A percentile compares a stretch with the other conserved stretches of the same genome.
phyloP scores from a whole-genome alignment of 2,113 vertebrate species.

The Vimba vimba region DNA sequence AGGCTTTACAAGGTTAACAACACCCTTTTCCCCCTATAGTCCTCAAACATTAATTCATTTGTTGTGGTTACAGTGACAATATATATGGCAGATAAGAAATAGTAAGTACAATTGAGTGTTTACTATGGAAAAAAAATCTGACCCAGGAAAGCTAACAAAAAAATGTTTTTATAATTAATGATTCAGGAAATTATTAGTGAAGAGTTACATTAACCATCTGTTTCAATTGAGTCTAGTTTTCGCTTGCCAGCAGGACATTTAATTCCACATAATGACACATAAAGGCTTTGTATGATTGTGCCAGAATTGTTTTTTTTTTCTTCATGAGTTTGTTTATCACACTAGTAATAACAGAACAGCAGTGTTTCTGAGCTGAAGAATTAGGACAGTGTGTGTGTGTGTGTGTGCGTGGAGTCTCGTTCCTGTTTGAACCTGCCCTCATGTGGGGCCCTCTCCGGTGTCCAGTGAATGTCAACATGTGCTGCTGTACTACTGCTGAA shows the following conservation, averaged over 20 bases:
- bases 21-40: not conserved
- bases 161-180: not conserved
- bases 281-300: not conserved
- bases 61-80: not conserved
- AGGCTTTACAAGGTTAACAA: not conserved
- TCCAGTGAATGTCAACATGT: conserved; percentile 75
- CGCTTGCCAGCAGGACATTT: not conserved
- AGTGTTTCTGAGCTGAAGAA: conserved; percentile 40
- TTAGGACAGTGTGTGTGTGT: conserved; percentile 35
- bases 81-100: not conserved
- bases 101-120: not conserved
- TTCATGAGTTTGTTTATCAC: not conserved
- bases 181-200: conserved; percentile 34
- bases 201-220: not conserved
- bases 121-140: not conserved
- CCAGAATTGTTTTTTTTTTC: not conserved
- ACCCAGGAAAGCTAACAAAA: conserved; percentile 1
- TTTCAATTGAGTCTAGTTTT: not conserved
- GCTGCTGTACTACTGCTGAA: conserved; percentile 64
- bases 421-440: conserved; percentile 75
- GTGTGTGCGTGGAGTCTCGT: conserved; percentile 62
- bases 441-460: conserved; percentile 74
- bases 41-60: not conserved
- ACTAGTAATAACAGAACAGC: conserved; percentile 10
- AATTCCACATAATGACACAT: conserved; percentile 12